phyloP scores from a whole-genome alignment of 1,140 invertebrate genomes.

The Pseudomyrmex cubaensis region DNA sequence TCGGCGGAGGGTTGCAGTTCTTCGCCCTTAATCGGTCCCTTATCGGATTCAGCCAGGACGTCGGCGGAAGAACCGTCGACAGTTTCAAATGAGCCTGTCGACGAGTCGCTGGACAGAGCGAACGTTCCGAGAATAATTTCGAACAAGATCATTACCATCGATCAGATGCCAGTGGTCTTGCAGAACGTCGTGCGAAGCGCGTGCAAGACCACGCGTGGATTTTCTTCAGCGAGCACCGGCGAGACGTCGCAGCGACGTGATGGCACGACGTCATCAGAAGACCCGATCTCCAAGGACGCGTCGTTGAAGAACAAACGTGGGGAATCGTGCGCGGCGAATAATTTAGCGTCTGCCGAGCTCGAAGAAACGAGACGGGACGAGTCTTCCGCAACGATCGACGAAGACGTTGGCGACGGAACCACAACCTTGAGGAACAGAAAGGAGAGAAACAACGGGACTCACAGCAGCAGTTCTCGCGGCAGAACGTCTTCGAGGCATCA shows the following conservation, averaged over 20 bases:
- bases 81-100: background rate
- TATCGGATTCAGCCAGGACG: background rate
- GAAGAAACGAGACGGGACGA: background rate
- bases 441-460: background rate
- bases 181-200: slow-evolving; percentile 70
- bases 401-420: background rate
- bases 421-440: slow-evolving; percentile 2
- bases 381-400: background rate
- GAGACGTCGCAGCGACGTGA: background rate
- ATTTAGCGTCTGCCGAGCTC: background rate
- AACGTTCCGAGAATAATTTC: slow-evolving; percentile 79
- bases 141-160: slow-evolving; percentile 76
- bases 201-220: slow-evolving; percentile 11
- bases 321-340: slow-evolving; percentile 2
- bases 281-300: background rate
- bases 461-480: slow-evolving; percentile 7
- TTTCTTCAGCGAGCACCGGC: slow-evolving; percentile 5
- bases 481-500: background rate
- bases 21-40: background rate
- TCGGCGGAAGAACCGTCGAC: background rate
- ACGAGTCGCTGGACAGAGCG: background rate
- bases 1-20: background rate
- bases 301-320: background rate
- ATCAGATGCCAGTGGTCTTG: slow-evolving; percentile 75
- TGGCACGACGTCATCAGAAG: background rate